These are phyloP conservation scores for Archilochus colubris DNA, from an alignment of 2,113 vertebrate genomes.

Conservation along the genomic window DNA sequence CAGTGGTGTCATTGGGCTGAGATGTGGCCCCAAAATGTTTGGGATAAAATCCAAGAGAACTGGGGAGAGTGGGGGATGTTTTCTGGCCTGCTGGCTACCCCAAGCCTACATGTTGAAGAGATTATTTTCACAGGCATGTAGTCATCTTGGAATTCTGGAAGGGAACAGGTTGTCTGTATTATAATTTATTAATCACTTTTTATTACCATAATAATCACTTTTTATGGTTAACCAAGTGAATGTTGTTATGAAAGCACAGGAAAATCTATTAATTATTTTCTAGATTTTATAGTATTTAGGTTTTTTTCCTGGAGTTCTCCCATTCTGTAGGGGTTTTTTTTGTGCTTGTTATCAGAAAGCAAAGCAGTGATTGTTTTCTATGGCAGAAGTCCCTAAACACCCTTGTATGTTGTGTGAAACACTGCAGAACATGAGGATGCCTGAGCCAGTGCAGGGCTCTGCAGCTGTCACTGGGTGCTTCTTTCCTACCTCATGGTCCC, in stretches of 20 bases:
- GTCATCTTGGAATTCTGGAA: constrained; percentile 37
- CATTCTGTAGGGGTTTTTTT: not conserved
- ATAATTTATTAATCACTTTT: constrained; percentile 61
- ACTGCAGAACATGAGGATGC: not conserved
- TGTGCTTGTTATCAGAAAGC: not conserved
- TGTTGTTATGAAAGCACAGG: constrained; percentile 46
- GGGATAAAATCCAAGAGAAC: not conserved
- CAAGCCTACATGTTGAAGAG: not conserved
- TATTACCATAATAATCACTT: constrained; percentile 64
- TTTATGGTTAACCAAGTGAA: constrained; percentile 54
- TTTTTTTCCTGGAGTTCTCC: not conserved
- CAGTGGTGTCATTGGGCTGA: not conserved
- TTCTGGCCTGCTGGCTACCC: not conserved
- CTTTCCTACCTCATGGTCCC: not conserved
- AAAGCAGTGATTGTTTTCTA: not conserved
- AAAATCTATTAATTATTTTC: constrained; percentile 60
- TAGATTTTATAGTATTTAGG: not conserved
- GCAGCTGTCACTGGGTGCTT: rapidly evolving
- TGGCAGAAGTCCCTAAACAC: not conserved
- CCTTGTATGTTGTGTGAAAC: not conserved
- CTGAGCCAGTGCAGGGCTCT: not conserved
- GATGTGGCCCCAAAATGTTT: not conserved
- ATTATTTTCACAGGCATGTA: not conserved
- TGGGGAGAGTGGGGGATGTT: not conserved
- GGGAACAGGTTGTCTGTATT: constrained; percentile 32